Evolutionary conservation across 2,113 vertebrate genomes (phyloP).

Genomic region (Epinephelus lanceolatus): DNA sequence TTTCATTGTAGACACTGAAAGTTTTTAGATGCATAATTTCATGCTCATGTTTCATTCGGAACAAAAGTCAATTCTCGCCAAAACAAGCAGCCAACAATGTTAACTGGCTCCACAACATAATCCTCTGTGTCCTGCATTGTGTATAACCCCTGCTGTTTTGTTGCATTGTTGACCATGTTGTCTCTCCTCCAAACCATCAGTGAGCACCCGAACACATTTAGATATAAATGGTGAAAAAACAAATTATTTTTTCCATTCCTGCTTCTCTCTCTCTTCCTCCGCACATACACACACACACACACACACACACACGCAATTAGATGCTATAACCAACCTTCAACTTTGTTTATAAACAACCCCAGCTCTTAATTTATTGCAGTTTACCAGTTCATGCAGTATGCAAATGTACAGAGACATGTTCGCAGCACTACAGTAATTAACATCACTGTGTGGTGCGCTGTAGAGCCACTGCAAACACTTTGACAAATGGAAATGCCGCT

Average conservation of each 20-base stretch:
- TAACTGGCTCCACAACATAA: slow-evolving; percentile 45
- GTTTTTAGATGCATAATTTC: slow-evolving; percentile 18
- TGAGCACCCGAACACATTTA: slow-evolving; percentile 27
- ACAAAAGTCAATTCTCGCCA: slow-evolving; percentile 32
- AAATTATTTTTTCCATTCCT: slow-evolving; percentile 2
- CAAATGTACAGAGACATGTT: slow-evolving; percentile 61
- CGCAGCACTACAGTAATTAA: slow-evolving; percentile 60
- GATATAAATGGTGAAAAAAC: not conserved
- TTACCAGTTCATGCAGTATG: slow-evolving; percentile 55
- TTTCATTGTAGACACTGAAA: not conserved
- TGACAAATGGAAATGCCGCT: slow-evolving; percentile 65
- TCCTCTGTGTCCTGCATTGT: slow-evolving; percentile 55
- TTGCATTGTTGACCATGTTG: slow-evolving; percentile 56
- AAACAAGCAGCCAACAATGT: slow-evolving; percentile 40
- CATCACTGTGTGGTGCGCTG: slow-evolving; percentile 23
- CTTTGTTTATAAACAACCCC: slow-evolving; percentile 30
- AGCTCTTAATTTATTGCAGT: slow-evolving; percentile 57
- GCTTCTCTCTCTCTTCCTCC: not conserved
- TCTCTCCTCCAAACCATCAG: slow-evolving; percentile 41
- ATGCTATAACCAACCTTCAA: slow-evolving; percentile 23
- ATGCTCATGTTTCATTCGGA: slow-evolving; percentile 24
- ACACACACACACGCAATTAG: not conserved
- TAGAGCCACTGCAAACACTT: slow-evolving; percentile 36
- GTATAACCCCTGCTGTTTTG: slow-evolving; percentile 23
- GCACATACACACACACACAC: not conserved